Evolutionary conservation across 1,140 invertebrate genomes (phyloP), one percentile per base, ranked within the genome.

Genomic region (Hycleus cichorii): DNA sequence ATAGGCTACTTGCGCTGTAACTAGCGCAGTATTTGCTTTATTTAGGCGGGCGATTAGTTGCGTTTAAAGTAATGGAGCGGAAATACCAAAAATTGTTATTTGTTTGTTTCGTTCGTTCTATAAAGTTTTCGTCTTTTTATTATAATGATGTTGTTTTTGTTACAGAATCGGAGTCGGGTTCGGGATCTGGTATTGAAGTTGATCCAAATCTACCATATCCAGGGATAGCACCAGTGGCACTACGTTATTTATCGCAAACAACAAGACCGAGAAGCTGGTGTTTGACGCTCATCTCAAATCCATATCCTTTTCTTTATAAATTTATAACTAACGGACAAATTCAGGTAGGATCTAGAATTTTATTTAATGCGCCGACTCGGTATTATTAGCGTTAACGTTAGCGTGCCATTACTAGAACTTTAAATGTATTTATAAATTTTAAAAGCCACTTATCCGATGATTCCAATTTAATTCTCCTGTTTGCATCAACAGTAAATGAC

Each of bases 261-360:
- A 90, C 91, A 56, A 77, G 83, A 52, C 87, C 93, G 32, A 82
- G 95, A 71, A 91, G 87, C 76, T 92, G 89, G 88, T 97, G 94
- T 78, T 83, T 98, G 63, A 86, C 84, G 64, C 88, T 96, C 76
- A 96, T 97, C 76, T 95, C 93, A 46, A 97, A 96, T 88, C 93
- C 93, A 95, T 96, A 96, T 96, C 93, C 93, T 95, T 95, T 95
- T 85, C 71, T 25, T 32, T 32, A 32, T 32, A 32, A 7, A 32
- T 32, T 32, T 32, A 32, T 32, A 18, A 18, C 18, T 18, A 18
- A 18, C 18, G 18, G 18, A 18, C 18, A 18, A 18, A 18, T 32
- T 7, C 32, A 32, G 32, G 32, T 32, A 32, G 32, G 32, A 32
- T 32, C 32, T 32, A 32, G 32, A 32, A 5, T 32, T 32, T 32